Evolutionary conservation across 64 coral and sea anemone species (phyloP).

Genomic region (Montipora sp.): DNA sequence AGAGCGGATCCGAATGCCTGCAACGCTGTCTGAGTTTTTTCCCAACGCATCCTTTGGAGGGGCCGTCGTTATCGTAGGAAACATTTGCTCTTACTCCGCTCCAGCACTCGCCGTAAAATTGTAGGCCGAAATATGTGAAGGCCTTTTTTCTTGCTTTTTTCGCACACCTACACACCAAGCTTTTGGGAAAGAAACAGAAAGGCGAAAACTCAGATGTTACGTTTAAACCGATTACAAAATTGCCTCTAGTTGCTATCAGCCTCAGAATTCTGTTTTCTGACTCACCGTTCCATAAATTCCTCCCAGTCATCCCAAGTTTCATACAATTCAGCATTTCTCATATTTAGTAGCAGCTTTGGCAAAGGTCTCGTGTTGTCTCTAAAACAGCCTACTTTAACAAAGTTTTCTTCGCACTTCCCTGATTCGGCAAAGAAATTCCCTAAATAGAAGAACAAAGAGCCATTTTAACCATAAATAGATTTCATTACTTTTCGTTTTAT

Average conservation of each 20-base stretch:
- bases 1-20: not conserved
- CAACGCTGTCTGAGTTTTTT: not conserved
- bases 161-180: constrained; percentile 52
- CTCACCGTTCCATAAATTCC: constrained; percentile 43
- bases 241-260: too few relatives aligned
- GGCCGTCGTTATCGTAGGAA: not conserved
- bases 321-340: not conserved
- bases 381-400: constrained; percentile 42
- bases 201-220: too few relatives aligned
- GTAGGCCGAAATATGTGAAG: constrained; percentile 56
- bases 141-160: constrained; percentile 11
- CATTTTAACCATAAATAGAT: too few relatives aligned
- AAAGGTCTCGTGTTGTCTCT: constrained; percentile 35
- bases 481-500: too few relatives aligned
- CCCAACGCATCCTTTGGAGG: constrained; percentile 11
- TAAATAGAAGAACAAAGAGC: not conserved
- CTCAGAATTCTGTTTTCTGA: not conserved
- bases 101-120: constrained; percentile 64
- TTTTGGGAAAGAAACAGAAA: not conserved
- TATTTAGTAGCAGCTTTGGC: constrained; percentile 16
- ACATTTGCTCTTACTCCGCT: constrained; percentile 11
- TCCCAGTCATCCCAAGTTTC: constrained; percentile 26
- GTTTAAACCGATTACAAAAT: too few relatives aligned
- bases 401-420: not conserved
- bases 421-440: not conserved